Conservation (phyloP, 2,113 vertebrate genomes). For the Lipophrys pholis region DNA sequence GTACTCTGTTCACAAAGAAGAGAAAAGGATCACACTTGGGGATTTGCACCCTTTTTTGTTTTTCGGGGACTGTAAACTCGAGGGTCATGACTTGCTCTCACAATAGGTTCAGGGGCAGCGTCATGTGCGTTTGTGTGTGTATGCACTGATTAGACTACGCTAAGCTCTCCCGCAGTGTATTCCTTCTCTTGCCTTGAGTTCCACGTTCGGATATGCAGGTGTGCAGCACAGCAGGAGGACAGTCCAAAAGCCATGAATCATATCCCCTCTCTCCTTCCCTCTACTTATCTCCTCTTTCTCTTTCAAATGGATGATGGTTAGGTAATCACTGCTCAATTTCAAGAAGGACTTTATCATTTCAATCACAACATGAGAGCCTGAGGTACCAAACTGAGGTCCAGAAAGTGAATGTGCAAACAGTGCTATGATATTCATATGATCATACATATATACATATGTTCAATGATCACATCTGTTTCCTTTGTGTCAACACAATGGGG, state of each 20-base stretch:
- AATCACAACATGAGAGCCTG: too few relatives aligned
- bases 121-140: slow-evolving; percentile 26
- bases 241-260: slow-evolving; percentile 79
- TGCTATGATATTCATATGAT: background rate
- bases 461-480: slow-evolving; percentile 38
- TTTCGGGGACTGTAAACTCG: slow-evolving; percentile 70
- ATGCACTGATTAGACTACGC: slow-evolving; percentile 41
- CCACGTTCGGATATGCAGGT: slow-evolving; percentile 80
- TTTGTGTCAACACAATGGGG: slow-evolving; percentile 47
- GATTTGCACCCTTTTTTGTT: slow-evolving; percentile 68
- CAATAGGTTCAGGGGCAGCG: slow-evolving; percentile 6
- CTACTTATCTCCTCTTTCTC: slow-evolving; percentile 6
- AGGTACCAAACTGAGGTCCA: too few relatives aligned
- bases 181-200: slow-evolving; percentile 56
- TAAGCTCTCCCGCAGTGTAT: slow-evolving; percentile 42
- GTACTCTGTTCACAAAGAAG: slow-evolving; percentile 53
- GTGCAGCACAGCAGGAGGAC: slow-evolving; percentile 82
- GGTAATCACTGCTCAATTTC: slow-evolving; percentile 4
- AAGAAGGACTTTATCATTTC: too few relatives aligned
- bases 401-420: background rate
- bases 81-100: slow-evolving; percentile 56
- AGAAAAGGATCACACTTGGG: slow-evolving; percentile 44
- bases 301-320: slow-evolving; percentile 19
- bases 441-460: background rate
- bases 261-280: slow-evolving; percentile 35